phyloP scores from a whole-genome alignment of 2,888 invertebrate species.

The Gymnosoma rotundatum region DNA sequence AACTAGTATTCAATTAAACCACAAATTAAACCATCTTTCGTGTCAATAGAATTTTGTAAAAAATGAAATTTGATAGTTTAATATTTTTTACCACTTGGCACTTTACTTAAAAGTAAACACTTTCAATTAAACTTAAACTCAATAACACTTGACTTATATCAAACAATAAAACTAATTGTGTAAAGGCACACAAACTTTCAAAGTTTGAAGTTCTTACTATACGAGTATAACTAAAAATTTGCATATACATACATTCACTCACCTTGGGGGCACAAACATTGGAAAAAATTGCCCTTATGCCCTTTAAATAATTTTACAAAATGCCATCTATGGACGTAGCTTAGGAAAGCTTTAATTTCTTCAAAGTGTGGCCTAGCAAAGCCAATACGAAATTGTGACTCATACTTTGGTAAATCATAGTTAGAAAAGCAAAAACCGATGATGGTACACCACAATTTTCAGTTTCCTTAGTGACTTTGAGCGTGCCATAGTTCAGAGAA shows the following conservation, averaged over 20 bases:
- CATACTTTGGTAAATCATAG: slow-evolving; percentile 88
- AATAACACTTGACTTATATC: no score
- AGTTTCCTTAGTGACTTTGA: slow-evolving; percentile 88
- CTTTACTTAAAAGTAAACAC: no score
- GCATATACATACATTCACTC: slow-evolving; percentile 76
- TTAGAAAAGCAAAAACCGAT: slow-evolving; percentile 89
- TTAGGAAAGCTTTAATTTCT: slow-evolving; percentile 88
- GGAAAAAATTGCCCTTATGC: slow-evolving; percentile 87
- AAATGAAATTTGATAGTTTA: no score
- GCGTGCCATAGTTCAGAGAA: slow-evolving; percentile 87
- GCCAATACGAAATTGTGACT: slow-evolving; percentile 89
- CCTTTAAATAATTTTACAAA: slow-evolving; percentile 89
- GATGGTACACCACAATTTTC: slow-evolving; percentile 89
- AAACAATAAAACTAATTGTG: no score
- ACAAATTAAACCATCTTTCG: no score
- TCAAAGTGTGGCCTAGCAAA: slow-evolving; percentile 89
- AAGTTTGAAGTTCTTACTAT: no score
- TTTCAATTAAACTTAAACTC: no score
- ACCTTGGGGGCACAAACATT: slow-evolving; percentile 90
- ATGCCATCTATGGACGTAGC: slow-evolving; percentile 90
- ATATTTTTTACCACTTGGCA: no score
- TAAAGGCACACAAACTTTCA: no score
- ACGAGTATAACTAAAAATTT: no score
- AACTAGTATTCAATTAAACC: no score
- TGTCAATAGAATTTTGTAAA: no score